phyloP scores from a whole-genome alignment of 2,797 vertebrate genomes.

The Clarias fuscus region DNA sequence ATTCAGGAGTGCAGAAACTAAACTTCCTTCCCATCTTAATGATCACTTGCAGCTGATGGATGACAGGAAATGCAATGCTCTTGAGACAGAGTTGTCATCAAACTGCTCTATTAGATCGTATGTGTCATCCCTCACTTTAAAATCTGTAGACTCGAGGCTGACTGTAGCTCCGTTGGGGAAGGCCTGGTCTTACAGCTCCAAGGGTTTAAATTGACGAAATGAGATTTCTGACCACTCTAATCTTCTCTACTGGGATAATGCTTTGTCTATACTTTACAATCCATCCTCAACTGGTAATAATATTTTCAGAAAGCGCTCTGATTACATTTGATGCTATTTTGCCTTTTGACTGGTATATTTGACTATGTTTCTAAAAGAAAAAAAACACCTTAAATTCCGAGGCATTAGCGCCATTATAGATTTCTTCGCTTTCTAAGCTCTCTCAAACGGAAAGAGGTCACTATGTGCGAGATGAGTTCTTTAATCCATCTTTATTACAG shows the following conservation, averaged over 20 bases:
- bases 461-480: not conserved
- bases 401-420: too few species aligned
- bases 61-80: constrained; percentile 46
- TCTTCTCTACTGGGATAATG: constrained; percentile 41
- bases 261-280: constrained; percentile 25
- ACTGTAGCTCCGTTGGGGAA: constrained; percentile 25
- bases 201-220: constrained; percentile 49
- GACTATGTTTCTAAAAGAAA: not conserved
- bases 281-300: constrained; percentile 20
- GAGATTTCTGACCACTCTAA: constrained; percentile 25
- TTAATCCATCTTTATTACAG: not conserved
- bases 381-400: not conserved
- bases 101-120: constrained; percentile 54
- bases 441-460: not conserved
- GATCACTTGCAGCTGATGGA: constrained; percentile 56
- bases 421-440: not conserved
- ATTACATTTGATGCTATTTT: not conserved
- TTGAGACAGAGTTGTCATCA: constrained; percentile 58
- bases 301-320: not conserved
- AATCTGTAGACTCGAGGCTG: constrained; percentile 45
- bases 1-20: not conserved
- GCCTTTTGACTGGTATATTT: not conserved
- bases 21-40: constrained; percentile 47
- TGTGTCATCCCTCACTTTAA: constrained; percentile 49
- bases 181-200: constrained; percentile 33